phyloP scores from a whole-genome alignment of 2,888 invertebrate genomes.

The Ctena decussata region DNA sequence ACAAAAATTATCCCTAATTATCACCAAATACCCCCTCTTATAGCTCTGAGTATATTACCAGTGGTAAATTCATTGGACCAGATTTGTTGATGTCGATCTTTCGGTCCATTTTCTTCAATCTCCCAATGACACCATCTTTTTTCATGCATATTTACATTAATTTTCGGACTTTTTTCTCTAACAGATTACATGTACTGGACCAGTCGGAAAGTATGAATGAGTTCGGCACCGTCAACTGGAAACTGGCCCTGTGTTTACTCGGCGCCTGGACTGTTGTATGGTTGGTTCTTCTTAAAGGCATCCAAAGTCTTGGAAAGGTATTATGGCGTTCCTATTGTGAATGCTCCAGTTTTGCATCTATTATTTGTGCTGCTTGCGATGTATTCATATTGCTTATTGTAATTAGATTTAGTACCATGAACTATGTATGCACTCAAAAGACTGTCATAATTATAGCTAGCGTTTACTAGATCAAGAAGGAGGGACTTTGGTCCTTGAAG shows the following conservation, averaged over 20 bases:
- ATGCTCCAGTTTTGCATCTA: neutral
- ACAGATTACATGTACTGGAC: constrained; percentile 84
- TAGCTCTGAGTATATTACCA: no score
- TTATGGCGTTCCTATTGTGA: constrained; percentile 19
- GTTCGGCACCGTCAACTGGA: constrained; percentile 83
- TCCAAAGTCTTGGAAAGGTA: constrained; percentile 86
- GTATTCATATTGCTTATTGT: neutral
- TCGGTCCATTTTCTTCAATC: no score
- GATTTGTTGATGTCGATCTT: no score
- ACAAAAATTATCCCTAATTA: no score
- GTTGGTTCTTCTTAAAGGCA: constrained; percentile 84
- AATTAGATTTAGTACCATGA: neutral
- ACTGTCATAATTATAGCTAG: no score
- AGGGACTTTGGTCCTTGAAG: no score
- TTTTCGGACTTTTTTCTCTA: neutral
- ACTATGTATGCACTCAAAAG: neutral
- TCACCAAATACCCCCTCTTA: no score
- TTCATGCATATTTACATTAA: neutral
- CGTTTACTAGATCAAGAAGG: no score
- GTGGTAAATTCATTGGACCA: no score
- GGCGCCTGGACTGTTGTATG: constrained; percentile 85
- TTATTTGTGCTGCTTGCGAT: neutral
- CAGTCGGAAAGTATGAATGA: constrained; percentile 83
- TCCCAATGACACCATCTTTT: no score
- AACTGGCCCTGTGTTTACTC: constrained; percentile 82